Conservation (phyloP, 1,140 invertebrate genomes). For the Oscheius sp. region DNA sequence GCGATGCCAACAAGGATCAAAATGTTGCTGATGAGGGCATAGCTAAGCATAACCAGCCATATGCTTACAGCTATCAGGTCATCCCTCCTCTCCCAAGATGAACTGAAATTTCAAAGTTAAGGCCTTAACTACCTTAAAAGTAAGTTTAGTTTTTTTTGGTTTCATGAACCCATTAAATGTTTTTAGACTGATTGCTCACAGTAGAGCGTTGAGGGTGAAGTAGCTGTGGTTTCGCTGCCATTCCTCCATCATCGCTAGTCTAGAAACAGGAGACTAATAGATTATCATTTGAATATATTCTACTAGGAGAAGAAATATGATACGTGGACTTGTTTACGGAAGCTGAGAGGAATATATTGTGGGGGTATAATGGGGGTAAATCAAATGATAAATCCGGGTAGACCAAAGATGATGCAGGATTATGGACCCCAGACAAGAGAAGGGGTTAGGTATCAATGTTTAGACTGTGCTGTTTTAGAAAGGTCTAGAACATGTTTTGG, state of each 20-base stretch:
- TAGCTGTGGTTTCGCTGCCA: not conserved
- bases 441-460: too few relatives aligned
- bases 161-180: not conserved
- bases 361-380: too few relatives aligned
- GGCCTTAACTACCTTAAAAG: too few relatives aligned
- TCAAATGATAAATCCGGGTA: too few relatives aligned
- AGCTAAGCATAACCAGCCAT: constrained; percentile 44
- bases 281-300: not conserved
- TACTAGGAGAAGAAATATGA: too few relatives aligned
- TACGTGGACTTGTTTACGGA: too few relatives aligned
- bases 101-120: not conserved
- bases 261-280: not conserved
- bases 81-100: constrained; percentile 38
- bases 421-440: too few relatives aligned
- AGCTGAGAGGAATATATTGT: too few relatives aligned
- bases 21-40: constrained; percentile 44
- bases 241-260: not conserved
- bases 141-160: not conserved
- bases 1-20: constrained; percentile 44
- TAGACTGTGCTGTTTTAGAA: too few relatives aligned
- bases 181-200: not conserved
- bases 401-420: too few relatives aligned
- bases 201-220: not conserved
- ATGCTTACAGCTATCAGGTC: constrained; percentile 47
- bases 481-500: too few relatives aligned